A percentile compares a stretch with the other conserved stretches of the same genome.
Conservation (phyloP, 2,797 vertebrate species). For the Sebastes hubbsi region DNA sequence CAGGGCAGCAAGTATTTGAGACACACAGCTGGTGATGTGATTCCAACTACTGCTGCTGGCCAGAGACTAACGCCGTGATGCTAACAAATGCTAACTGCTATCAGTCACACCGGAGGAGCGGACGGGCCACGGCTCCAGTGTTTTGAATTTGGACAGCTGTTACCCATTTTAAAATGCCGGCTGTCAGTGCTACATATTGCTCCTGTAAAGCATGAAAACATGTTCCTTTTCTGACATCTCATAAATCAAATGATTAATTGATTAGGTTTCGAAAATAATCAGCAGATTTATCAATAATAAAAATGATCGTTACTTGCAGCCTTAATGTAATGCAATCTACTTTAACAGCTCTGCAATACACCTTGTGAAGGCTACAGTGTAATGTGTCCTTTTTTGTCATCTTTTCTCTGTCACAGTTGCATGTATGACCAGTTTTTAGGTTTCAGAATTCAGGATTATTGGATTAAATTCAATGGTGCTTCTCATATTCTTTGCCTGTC, state of each 20-base stretch:
- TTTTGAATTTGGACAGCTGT: too few relatives aligned
- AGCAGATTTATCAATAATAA: background rate
- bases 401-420: background rate
- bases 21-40: too few relatives aligned
- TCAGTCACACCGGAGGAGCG: too few relatives aligned
- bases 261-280: background rate
- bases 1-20: too few relatives aligned
- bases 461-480: background rate
- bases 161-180: too few relatives aligned
- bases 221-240: background rate
- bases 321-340: background rate
- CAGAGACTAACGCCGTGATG: rapidly evolving
- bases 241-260: background rate
- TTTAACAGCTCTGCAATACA: background rate
- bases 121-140: too few relatives aligned
- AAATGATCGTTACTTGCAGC: background rate
- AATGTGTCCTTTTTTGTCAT: background rate
- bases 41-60: too few relatives aligned
- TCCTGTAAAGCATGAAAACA: background rate
- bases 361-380: background rate
- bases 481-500: background rate
- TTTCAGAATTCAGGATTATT: background rate
- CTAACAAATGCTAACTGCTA: too few relatives aligned
- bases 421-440: background rate
- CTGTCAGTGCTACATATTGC: too few relatives aligned